Evolutionary conservation across 1,140 invertebrate genomes (phyloP), one percentile per base, ranked within the genome.

Genomic region (Aphelenchoides avenae): DNA sequence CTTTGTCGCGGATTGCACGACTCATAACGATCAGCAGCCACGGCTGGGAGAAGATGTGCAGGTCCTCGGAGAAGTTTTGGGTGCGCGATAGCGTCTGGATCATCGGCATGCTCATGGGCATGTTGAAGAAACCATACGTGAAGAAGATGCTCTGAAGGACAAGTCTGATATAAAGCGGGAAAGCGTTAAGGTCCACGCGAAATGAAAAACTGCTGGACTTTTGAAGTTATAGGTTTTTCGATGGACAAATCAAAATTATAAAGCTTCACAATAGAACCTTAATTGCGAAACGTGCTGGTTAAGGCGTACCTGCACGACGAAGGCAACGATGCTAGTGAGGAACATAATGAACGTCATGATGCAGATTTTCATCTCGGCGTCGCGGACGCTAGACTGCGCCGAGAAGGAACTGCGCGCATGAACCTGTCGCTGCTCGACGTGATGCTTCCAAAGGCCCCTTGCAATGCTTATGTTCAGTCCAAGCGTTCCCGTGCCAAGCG

Each of bases 41-140:
- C n/a, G 43, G 43, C 43, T 46, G 43, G 13, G n/a, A 18, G 34
- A 46, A 46, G 15, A 46, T n/a, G 43, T 46, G 43, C 43, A 46
- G 34, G 13, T 46, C 43, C 24, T 46, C 43, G 15, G 43, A 24
- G n/a, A 18, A 46, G 15, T 24, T 46, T 34, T 31, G 26, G 26
- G 34, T 15, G 18, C 18, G 13, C 11, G 11, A 13, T 18, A 36
- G 18, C 13, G 34, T 36, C 13, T 18, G 34, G 34, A 36, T 18
- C 34, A 36, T 36, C 18, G 18, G 34, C 34, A 36, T 36, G 34
- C 34, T 36, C 34, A 36, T 36, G 34, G 13, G 11, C 34, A 36
- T 36, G 13, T 36, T 36, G 34, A 13, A 13, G 34, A 36, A 18
- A 13, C 18, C 18, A 13, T 13, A 36, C 13, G n/a, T n/a, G n/a